Conservation (phyloP, 1,140 invertebrate genomes). For the Megalopta genalis region DNA sequence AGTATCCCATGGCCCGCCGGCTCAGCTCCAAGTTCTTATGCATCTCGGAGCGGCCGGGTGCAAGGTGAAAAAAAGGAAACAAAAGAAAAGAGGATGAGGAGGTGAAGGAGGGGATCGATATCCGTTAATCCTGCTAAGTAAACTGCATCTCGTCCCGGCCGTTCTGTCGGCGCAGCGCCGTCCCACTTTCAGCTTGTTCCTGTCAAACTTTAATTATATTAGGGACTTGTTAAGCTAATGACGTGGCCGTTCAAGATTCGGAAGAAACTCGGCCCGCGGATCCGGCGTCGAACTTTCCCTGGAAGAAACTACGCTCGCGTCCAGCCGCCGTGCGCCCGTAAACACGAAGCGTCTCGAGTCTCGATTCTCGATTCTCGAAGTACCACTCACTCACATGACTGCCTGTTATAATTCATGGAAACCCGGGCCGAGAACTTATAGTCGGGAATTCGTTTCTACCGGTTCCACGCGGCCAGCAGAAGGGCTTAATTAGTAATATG, state of each 20-base stretch:
- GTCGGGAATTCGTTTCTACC: neutral
- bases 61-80: neutral
- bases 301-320: neutral
- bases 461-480: neutral
- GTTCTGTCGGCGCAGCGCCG: neutral
- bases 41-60: neutral
- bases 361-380: too few species aligned
- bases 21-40: neutral
- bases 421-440: neutral
- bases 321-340: neutral
- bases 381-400: neutral
- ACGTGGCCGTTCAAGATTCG: neutral
- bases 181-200: constrained; percentile 18
- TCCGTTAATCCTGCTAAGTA: constrained; percentile 13
- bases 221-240: constrained; percentile 50
- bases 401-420: constrained; percentile 14
- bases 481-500: constrained; percentile 31
- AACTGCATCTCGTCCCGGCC: neutral
- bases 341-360: neutral
- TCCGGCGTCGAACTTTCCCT: neutral
- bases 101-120: neutral
- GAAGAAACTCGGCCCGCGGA: neutral
- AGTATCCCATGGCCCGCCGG: too few species aligned
- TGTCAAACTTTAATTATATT: constrained; percentile 49
- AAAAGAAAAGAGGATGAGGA: neutral